Evolutionary conservation across 2,888 invertebrate species (phyloP).

Genomic region (Morinoia aosen): DNA sequence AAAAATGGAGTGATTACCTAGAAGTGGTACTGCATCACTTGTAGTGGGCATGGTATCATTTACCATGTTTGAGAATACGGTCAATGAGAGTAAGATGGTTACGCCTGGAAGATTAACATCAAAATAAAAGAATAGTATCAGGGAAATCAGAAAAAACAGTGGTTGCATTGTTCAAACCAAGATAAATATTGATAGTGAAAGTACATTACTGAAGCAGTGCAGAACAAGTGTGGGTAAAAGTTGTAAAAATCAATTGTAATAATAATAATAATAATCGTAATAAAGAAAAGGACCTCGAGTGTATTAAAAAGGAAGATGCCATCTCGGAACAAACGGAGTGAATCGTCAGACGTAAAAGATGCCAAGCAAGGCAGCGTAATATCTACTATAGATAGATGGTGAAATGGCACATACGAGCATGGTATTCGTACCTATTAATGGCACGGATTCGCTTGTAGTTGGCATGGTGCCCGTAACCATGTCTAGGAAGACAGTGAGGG

Average conservation of each 20-base stretch:
- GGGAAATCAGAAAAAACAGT: slow-evolving; percentile 63
- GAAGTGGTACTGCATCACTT: slow-evolving; percentile 98
- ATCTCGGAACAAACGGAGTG: slow-evolving; percentile 31
- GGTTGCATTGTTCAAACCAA: slow-evolving; percentile 63
- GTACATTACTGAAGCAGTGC: slow-evolving; percentile 45
- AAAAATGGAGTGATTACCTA: slow-evolving; percentile 79
- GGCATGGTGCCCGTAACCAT: slow-evolving; percentile 76
- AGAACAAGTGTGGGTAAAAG: slow-evolving; percentile 30
- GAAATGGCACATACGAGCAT: slow-evolving; percentile 66
- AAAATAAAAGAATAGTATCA: slow-evolving; percentile 47
- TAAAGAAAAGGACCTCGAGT: not conserved
- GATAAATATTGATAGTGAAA: slow-evolving; percentile 47
- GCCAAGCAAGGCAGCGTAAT: slow-evolving; percentile 56
- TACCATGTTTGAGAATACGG: slow-evolving; percentile 97
- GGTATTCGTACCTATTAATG: slow-evolving; percentile 73
- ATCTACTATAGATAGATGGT: slow-evolving; percentile 67
- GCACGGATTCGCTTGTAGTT: slow-evolving; percentile 74
- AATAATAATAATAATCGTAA: not conserved
- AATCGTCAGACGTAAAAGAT: slow-evolving; percentile 36
- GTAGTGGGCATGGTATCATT: slow-evolving; percentile 98
- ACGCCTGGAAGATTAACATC: slow-evolving; percentile 82
- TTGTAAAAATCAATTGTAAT: not conserved
- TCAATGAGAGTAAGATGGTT: slow-evolving; percentile 96
- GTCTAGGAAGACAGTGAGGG: slow-evolving; percentile 76
- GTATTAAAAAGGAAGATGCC: not conserved